These are phyloP conservation scores for Himalopsyche japonica DNA, from an alignment of 2,888 invertebrate species.

Conservation along the genomic window DNA sequence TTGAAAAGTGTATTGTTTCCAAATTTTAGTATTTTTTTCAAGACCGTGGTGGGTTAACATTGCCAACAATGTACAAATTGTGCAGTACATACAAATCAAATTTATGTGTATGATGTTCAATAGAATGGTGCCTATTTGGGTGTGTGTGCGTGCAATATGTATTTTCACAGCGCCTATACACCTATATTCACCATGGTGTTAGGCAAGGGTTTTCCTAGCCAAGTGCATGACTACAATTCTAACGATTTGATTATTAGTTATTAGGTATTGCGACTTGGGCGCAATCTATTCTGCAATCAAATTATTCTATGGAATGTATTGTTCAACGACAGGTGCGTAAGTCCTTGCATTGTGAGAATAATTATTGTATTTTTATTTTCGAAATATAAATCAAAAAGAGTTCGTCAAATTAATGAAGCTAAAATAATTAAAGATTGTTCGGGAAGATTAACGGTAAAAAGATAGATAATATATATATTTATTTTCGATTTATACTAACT, in stretches of 20 bases:
- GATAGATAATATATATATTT: too few relatives aligned
- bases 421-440: too few relatives aligned
- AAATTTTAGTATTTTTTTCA: neutral
- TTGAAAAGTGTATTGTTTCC: too few relatives aligned
- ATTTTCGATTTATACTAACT: too few relatives aligned
- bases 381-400: too few relatives aligned
- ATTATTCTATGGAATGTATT: neutral
- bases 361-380: neutral
- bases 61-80: neutral
- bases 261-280: neutral
- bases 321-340: neutral
- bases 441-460: too few relatives aligned
- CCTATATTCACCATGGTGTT: neutral
- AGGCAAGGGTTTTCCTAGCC: neutral
- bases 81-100: neutral
- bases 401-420: too few relatives aligned
- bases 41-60: neutral
- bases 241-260: neutral
- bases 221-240: neutral
- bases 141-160: neutral
- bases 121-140: neutral
- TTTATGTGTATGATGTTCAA: neutral
- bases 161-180: neutral
- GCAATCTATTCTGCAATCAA: neutral
- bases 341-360: neutral